Conservation (phyloP, 2,113 vertebrate genomes). For the Perccottus glenii region DNA sequence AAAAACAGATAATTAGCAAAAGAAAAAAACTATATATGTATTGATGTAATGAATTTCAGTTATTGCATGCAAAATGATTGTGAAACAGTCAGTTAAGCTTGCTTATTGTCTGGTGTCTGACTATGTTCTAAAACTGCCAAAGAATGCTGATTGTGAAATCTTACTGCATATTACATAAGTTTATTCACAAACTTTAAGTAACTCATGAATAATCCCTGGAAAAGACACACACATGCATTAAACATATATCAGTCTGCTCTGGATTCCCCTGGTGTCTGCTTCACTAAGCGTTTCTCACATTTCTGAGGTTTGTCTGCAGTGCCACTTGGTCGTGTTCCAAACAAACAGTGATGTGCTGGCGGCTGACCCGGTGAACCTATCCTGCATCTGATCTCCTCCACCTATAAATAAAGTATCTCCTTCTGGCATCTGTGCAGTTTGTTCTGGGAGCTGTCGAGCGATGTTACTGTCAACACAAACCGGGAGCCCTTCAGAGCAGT, state of each 20-base stretch:
- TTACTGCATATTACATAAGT: background rate
- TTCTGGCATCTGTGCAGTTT: slow-evolving; percentile 41
- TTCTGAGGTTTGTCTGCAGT: slow-evolving; percentile 37
- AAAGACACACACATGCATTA: background rate
- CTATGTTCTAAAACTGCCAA: background rate
- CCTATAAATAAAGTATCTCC: slow-evolving; percentile 63
- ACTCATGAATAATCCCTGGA: background rate
- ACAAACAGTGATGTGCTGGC: slow-evolving; percentile 24
- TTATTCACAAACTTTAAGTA: slow-evolving; percentile 1
- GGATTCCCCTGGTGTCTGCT: background rate
- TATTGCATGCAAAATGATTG: too few relatives aligned
- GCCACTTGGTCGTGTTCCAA: slow-evolving; percentile 10
- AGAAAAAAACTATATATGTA: too few relatives aligned
- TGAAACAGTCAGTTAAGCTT: background rate
- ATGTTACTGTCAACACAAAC: slow-evolving; percentile 50
- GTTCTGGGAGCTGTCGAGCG: slow-evolving; percentile 60
- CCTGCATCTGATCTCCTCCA: slow-evolving; percentile 40
- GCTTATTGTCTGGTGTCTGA: background rate
- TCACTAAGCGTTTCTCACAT: slow-evolving; percentile 12
- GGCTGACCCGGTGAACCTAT: slow-evolving; percentile 51
- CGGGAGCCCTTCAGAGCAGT: slow-evolving; percentile 28
- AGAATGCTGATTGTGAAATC: too few relatives aligned
- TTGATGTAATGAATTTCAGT: too few relatives aligned
- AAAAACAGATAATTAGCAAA: too few relatives aligned
- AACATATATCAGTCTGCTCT: slow-evolving; percentile 14